Percentiles rank a stretch among this genome's conserved stretches.
These are phyloP conservation scores for Pseudomyrmex dendroicus DNA, from an alignment of 1,140 invertebrate species.

Conservation along the genomic window DNA sequence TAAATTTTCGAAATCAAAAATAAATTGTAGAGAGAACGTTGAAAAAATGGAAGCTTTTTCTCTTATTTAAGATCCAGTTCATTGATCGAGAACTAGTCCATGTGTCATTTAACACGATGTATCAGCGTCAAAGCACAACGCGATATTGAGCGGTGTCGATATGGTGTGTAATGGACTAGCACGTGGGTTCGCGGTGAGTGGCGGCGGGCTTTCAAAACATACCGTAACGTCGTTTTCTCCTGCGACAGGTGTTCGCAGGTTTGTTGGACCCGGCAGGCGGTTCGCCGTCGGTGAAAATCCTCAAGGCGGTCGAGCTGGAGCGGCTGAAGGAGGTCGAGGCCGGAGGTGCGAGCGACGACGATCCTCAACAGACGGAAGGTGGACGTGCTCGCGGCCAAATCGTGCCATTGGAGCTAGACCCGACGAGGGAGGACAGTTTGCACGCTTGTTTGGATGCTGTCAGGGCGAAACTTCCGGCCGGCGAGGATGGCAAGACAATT, in stretches of 20 bases:
- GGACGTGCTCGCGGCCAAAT: constrained; percentile 86
- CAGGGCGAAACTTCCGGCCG: constrained; percentile 91
- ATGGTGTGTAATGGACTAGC: constrained; percentile 40
- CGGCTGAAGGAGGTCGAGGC: constrained; percentile 82
- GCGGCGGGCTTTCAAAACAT: constrained; percentile 24
- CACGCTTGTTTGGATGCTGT: constrained; percentile 91
- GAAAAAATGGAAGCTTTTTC: neutral
- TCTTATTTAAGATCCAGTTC: neutral
- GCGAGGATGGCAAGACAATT: constrained; percentile 89
- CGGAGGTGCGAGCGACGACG: neutral
- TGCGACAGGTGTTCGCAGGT: constrained; percentile 89
- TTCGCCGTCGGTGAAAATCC: constrained; percentile 86
- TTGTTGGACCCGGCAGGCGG: constrained; percentile 80
- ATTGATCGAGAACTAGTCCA: constrained; percentile 12
- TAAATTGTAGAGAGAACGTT: neutral
- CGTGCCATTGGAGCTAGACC: constrained; percentile 90
- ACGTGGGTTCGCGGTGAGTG: neutral
- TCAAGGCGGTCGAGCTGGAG: constrained; percentile 86
- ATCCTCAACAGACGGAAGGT: constrained; percentile 58
- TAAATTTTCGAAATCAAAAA: neutral
- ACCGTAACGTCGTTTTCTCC: neutral
- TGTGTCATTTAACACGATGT: constrained; percentile 51
- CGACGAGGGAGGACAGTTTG: constrained; percentile 91
- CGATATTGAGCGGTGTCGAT: constrained; percentile 41
- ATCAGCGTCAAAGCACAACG: constrained; percentile 48